Percentiles rank a stretch among this genome's conserved stretches.
Conservation (phyloP, 2,888 invertebrate genomes). For the Gymnocheta viridis region DNA sequence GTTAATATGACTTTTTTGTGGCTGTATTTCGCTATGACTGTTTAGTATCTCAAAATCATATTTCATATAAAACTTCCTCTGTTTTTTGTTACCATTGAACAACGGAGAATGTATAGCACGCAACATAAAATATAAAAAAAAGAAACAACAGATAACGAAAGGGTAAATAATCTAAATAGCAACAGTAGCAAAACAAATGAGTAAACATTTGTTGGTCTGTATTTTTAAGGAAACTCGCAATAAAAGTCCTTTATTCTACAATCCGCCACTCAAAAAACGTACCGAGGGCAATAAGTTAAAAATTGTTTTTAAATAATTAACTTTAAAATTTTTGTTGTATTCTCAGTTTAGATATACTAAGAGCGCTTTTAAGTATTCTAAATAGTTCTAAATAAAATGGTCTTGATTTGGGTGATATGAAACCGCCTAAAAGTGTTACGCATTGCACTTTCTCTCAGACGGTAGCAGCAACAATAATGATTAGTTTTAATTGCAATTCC, state of each 20-base stretch:
- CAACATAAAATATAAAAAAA: conserved; percentile 35
- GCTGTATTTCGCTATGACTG: conserved; percentile 2
- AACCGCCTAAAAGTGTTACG: too few species aligned
- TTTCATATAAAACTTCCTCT: conserved; percentile 25
- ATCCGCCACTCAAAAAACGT: neutral
- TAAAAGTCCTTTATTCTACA: neutral
- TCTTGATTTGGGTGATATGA: too few species aligned
- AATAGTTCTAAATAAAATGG: too few species aligned
- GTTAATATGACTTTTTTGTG: conserved; percentile 3
- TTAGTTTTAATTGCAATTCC: too few species aligned
- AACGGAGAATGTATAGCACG: conserved; percentile 45
- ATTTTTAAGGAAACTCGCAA: conserved; percentile 10
- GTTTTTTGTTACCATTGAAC: conserved; percentile 27
- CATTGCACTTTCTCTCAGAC: too few species aligned
- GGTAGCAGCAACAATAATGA: too few species aligned
- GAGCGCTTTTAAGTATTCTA: too few species aligned
- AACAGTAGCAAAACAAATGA: conserved; percentile 53
- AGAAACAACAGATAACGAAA: conserved; percentile 34
- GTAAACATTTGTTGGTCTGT: conserved; percentile 6
- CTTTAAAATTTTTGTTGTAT: too few species aligned
- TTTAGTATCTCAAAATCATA: conserved; percentile 44
- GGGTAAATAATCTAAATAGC: conserved; percentile 57
- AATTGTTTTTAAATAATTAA: too few species aligned
- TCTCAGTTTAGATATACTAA: too few species aligned
- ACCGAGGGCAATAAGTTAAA: neutral